Base-by-base conservation (phyloP, 2,113 vertebrate species). In the Cyanoliseus patagonus region DNA sequence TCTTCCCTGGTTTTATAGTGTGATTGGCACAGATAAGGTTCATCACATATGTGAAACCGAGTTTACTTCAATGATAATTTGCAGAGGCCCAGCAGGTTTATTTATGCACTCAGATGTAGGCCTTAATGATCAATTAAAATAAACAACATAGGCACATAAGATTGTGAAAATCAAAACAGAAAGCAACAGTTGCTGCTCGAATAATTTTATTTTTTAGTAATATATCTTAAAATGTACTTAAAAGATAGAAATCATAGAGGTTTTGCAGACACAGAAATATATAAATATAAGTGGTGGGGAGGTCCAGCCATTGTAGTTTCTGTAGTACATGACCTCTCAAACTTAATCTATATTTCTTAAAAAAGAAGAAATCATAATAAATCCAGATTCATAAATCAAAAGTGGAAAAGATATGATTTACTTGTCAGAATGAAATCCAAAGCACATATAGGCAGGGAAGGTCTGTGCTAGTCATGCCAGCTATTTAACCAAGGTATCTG, bases 361-460 rank as follows among this genome's bases (percentile, higher is more conserved):
- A 90, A 88, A 90, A 70, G 27, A 69, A 72, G 42, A 83, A 91
- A 91, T 69, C 23, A 41, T 53, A 92, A 37, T 61, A 95, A 94
- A 86, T 53, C 47, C 18, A n/a, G 10, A 75, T 39, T 70, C 31
- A 47, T 33, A 68, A 92, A 81, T 94, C 72, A 91, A 42, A 95
- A 63, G 24, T 35, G 79, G 5, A 20, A 93, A 93, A 96, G 28
- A 55, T 41, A 27, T 55, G 11, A 74, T 88, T 88, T 88, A 19
- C 19, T 41, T 77, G 33, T 61, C 49, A 86, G 69, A 83, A 78
- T 52, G 13, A 93, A 92, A 95, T 88, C 25, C 17, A 93, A 55
- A 91, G 31, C 25, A 44, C 18, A 13, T 33, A 77, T 24, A 84
- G 39, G 35, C 25, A 84, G n/a, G 3, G 3, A 79, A 86, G 52